Evolutionary conservation across 2,113 vertebrate genomes (phyloP), one percentile per base, ranked within the genome.

Genomic region (Tachuris rubrigastra): DNA sequence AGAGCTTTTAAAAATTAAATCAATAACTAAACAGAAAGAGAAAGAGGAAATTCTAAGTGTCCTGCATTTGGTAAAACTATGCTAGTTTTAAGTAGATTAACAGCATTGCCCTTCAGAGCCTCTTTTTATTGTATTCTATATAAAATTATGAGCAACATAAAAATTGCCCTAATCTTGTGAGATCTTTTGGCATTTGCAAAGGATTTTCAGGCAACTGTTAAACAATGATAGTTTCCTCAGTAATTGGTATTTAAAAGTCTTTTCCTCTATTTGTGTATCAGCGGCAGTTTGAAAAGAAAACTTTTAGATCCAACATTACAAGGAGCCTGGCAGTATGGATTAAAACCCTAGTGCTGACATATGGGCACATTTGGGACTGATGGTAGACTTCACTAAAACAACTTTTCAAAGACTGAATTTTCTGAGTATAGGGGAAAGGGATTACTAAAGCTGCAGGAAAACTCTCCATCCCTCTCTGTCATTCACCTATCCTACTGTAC

Each of bases 191-290:
- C n/a, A 73, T 89, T 95, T 91, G 25, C 63, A 73, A 55, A 76
- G 49, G 69, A 82, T 88, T 89, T 82, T 41, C 81, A 73, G 66
- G 44, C 41, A 72, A 33, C 16, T 83, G 50, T 72, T 76, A 73
- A 96, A 84, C 74, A 91, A 47, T 27, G 28, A 60, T 82, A 53
- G 69, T 94, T 96, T 90, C 63, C 59, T 83, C 91, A 87, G 63
- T 62, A 90, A 80, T 9, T 73, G 37, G 14, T 50, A 47, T 67
- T 72, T 73, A 81, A 94, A 77, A 25, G 41, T 46, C 35, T 84
- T 75, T 71, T 25, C 39, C 10, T 77, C 16, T 75, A 9, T 46
- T 76, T 78, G 7, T 69, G 8, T 75, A 53, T 60, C 53, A 60
- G 33, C 22, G 13, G 41, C 39, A 71, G 65, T 24, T 3, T 33